Conservation (phyloP, 1,140 invertebrate genomes). For the Drosophila pruinosa region DNA sequence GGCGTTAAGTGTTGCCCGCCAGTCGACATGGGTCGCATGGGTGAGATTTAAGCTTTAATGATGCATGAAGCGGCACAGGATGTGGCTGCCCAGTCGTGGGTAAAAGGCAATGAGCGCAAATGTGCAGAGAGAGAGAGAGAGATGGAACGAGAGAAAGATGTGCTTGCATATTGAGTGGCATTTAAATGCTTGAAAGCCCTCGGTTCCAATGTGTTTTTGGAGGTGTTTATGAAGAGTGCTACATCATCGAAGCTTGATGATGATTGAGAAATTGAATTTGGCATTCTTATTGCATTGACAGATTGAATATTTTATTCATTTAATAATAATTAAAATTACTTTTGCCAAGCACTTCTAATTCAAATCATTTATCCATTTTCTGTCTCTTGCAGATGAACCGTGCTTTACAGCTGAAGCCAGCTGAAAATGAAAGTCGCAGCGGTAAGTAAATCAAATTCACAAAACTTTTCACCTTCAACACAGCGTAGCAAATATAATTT, state of each 20-base stretch:
- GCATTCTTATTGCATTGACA: not conserved
- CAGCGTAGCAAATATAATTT: constrained; percentile 24
- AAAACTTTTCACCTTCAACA: not conserved
- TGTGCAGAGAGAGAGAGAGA: constrained; percentile 33
- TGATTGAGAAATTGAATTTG: constrained; percentile 45
- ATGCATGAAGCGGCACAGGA: constrained; percentile 80
- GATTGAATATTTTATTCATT: not conserved
- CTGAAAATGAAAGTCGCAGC: constrained; percentile 99
- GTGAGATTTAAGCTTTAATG: constrained; percentile 82
- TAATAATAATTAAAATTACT: not conserved
- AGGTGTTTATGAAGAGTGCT: constrained; percentile 73
- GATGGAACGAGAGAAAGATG: constrained; percentile 37
- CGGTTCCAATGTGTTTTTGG: constrained; percentile 45
- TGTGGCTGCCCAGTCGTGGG: constrained; percentile 79
- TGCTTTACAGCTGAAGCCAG: constrained; percentile 99
- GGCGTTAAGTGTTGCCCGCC: constrained; percentile 70
- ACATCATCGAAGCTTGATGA: constrained; percentile 35
- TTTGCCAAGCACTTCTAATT: not conserved
- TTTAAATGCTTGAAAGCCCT: constrained; percentile 74
- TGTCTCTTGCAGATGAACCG: constrained; percentile 96
- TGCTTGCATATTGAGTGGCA: constrained; percentile 78
- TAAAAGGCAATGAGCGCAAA: constrained; percentile 80
- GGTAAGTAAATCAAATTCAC: constrained; percentile 86
- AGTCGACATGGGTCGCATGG: constrained; percentile 77
- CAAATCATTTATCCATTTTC: not conserved